Evolutionary conservation across 2,113 vertebrate species (phyloP), one percentile per base, ranked within the genome.

Genomic region (Xyrauchen texanus): DNA sequence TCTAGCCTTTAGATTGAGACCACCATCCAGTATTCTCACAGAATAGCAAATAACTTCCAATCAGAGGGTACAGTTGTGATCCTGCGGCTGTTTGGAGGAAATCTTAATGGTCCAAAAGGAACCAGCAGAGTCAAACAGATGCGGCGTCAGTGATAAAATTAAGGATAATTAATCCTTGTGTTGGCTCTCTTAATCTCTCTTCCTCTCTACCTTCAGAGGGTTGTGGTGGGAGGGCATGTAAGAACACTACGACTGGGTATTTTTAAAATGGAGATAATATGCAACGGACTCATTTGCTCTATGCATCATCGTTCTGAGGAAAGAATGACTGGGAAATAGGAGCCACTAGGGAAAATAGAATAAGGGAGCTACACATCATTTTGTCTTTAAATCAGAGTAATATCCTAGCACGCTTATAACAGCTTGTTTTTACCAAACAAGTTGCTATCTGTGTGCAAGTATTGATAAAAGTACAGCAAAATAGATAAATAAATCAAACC

Each of bases 281-380:
- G 81, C 34, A 77, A 83, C 47, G 87, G 82, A 85, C 82, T 66
- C 72, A 70, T 83, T 79, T 68, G 65, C 73, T 67, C 61, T 82
- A 83, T 91, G 91, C 89, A 85, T 93, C 89, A 91, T 85, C 80
- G 57, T 84, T 79, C 81, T 5, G n/a, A 68, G 87, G 84, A 89
- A 91, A 86, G 88, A 91, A 91, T 90, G 90, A 88, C 86, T 89
- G 90, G 87, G 91, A 80, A 80, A 12, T 1, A 65, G 12, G 49
- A 78, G 79, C 83, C 86, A 88, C 88, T 84, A 85, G 51, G 82
- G 82, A 66, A 2, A 53, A 81, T 42, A 34, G 21, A 34, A 34
- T 34, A 84, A 75, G 75, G 82, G 83, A 81, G 52, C 53, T 45
- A 7, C 42, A 12, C 11, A 16, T 52, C 1, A 34, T 34, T 3